These are phyloP conservation scores for Scalopus aquaticus DNA, from an alignment of 2,113 vertebrate genomes.

Conservation along the genomic window DNA sequence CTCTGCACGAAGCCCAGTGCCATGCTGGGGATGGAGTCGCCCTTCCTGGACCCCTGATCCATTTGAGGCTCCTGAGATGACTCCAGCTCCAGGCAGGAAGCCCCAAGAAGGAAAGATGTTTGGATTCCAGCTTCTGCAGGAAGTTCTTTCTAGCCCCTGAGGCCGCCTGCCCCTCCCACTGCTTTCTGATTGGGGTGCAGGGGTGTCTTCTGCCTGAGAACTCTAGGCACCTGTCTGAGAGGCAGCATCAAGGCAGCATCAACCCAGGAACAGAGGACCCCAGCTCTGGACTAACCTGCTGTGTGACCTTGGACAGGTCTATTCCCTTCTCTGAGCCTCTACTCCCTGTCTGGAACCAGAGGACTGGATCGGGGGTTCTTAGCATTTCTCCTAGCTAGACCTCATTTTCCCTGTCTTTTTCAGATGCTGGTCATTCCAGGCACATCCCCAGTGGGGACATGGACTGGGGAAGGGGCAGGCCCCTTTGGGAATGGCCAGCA, in stretches of 20 bases:
- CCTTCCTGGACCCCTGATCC: background rate
- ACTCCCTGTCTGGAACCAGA: background rate
- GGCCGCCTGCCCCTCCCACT: background rate
- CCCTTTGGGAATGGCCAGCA: background rate
- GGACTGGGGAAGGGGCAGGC: background rate
- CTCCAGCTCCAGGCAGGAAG: constrained; percentile 12
- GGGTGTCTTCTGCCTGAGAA: background rate
- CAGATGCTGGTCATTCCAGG: background rate
- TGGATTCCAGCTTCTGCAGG: background rate
- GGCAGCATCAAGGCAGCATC: background rate
- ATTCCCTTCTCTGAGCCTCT: background rate
- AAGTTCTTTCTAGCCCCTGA: background rate
- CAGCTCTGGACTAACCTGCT: background rate
- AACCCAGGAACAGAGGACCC: too few species aligned
- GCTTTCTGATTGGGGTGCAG: background rate
- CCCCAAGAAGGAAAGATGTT: background rate
- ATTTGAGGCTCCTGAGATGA: background rate
- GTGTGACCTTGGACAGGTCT: background rate
- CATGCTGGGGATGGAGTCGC: background rate
- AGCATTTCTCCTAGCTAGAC: background rate
- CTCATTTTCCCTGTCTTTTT: background rate
- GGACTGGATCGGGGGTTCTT: background rate
- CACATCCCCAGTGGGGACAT: background rate
- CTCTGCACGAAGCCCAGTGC: background rate
- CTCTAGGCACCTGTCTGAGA: background rate